A percentile compares a stretch with the other conserved stretches of the same genome.
phyloP scores from a whole-genome alignment of 2,797 vertebrate species.

The Falco naumanni region DNA sequence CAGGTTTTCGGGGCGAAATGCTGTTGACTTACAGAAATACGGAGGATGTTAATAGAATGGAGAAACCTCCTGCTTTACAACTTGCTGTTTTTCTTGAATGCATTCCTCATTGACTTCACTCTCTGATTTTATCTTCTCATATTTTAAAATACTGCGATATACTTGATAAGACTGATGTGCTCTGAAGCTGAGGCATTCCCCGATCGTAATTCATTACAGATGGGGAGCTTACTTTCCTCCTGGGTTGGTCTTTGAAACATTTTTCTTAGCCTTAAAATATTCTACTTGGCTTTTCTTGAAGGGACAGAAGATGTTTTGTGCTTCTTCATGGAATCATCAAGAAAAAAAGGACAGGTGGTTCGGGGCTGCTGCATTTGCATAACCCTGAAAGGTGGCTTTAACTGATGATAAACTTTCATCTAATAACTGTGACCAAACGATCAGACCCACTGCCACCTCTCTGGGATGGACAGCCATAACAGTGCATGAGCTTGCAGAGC shows the following conservation, averaged over 20 bases:
- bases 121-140: constrained; percentile 9
- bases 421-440: constrained; percentile 41
- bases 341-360: not conserved
- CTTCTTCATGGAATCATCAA: not conserved
- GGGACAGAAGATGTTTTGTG: not conserved
- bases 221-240: constrained; percentile 10
- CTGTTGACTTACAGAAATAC: not conserved
- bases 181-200: constrained; percentile 31
- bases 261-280: constrained; percentile 25
- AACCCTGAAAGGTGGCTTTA: constrained; percentile 41
- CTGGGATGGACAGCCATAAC: not conserved
- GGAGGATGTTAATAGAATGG: not conserved
- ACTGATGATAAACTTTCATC: constrained; percentile 45
- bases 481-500: not conserved
- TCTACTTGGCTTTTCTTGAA: not conserved
- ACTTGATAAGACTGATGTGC: constrained; percentile 40
- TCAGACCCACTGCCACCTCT: not conserved
- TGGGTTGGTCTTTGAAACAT: not conserved
- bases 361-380: constrained; percentile 35
- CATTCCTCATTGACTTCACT: constrained; percentile 1
- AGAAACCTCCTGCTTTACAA: not conserved
- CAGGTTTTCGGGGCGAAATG: not conserved
- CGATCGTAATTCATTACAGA: constrained; percentile 8
- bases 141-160: constrained; percentile 20
- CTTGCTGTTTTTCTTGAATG: not conserved